Evolutionary conservation across 92 coral and sea anemone genomes (phyloP), one percentile per base, ranked within the genome.

Genomic region (Parazoanthus atlanticus): DNA sequence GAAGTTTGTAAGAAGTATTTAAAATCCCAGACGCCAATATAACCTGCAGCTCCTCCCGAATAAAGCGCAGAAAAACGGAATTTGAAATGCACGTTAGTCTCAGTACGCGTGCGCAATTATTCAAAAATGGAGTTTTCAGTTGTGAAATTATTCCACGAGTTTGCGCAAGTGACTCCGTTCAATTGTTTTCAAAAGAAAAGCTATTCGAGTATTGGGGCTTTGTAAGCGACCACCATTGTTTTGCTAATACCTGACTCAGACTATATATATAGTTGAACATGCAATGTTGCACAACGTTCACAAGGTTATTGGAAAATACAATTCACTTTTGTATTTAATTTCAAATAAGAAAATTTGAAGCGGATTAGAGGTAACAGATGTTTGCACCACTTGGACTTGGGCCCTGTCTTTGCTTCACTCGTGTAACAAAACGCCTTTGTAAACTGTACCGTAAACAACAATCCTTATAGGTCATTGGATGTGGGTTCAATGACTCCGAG

Each of bases 161-260:
- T 70, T 84, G 87, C 87, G 87, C 87, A 84, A 84, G 78, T 70
- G 78, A 47, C 26, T 17, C 17, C 19, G 66, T 30, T 70, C 43
- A 19, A 46, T 70, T 84, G 87, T 84, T 84, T 80, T 84, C 38
- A 46, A 71, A 72, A 84, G 76, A 84, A 84, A 40, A 84, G 78
- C 23, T 69, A 66, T 67, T 83, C 40, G 52, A 38, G 36, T 17
- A 61, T 84, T 29, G 78, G 67, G 67, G 78, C 64, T 43, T 69
- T 33, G 86, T 64, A 66, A 64, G 46, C 56, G 86, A 41, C 76
- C 76, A 43, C 87, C 28, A 84, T 84, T 84, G 87, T 70, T 84
- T 19, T 84, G n/a, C 7, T 9, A 43, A 65, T 41, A 41, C 40
- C 56, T 21, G 38, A 34, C 29, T 13, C 64, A 84, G 43, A 70